Percentiles rank a stretch among this genome's conserved stretches.
Evolutionary conservation across 2,797 vertebrate species (phyloP).

Genomic region (Vultur gryphus): DNA sequence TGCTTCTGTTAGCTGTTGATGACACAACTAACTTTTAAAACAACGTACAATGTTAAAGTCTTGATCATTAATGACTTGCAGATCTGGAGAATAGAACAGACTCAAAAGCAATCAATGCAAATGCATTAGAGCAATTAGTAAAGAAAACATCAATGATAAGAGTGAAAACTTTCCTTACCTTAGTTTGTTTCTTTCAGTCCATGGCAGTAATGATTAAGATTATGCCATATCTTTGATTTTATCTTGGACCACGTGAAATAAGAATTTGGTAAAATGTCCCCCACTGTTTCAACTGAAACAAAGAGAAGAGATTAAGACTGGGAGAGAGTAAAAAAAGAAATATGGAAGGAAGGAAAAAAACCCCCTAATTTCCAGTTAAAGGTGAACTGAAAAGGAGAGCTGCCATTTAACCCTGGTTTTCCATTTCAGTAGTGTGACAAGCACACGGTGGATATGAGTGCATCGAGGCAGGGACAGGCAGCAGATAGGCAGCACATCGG

Average conservation of each 20-base stretch:
- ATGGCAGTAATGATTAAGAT: background rate
- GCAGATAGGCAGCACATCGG: background rate
- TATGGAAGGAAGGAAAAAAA: background rate
- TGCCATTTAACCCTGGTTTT: background rate
- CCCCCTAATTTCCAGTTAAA: background rate
- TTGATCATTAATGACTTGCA: background rate
- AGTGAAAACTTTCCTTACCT: background rate
- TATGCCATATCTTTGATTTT: background rate
- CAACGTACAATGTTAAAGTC: rapidly evolving
- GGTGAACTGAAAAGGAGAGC: background rate
- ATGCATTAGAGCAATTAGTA: background rate
- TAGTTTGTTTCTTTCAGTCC: background rate
- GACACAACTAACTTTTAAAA: background rate
- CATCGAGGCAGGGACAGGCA: background rate
- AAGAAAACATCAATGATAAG: background rate
- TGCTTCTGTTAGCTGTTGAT: background rate
- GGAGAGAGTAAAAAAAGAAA: background rate
- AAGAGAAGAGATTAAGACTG: background rate
- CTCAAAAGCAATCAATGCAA: background rate
- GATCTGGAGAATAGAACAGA: background rate
- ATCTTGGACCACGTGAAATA: background rate
- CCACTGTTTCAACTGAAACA: background rate
- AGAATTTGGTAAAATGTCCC: background rate
- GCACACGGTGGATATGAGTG: rapidly evolving
- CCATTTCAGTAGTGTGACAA: background rate